Evolutionary conservation across 2,797 vertebrate species (phyloP).

Genomic region (Gallinago stenura): DNA sequence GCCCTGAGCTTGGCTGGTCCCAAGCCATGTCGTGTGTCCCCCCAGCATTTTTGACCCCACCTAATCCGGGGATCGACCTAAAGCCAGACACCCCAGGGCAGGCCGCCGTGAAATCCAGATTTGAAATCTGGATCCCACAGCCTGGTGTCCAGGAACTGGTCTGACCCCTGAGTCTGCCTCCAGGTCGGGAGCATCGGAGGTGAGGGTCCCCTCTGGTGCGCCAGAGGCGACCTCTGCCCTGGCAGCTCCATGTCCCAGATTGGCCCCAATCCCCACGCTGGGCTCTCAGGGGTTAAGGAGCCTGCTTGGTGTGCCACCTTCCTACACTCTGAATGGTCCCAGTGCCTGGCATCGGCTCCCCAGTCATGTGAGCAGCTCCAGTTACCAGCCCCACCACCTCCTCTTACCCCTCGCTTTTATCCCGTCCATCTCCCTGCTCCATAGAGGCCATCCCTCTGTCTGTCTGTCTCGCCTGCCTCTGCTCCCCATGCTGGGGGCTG

Average conservation of each 20-base stretch:
- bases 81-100: not conserved
- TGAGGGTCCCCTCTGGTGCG: accelerated
- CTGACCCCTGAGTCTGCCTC: not conserved
- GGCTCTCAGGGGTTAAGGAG: not conserved
- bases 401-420: not conserved
- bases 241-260: not conserved
- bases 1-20: not conserved
- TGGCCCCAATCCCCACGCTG: accelerated
- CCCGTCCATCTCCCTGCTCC: not conserved
- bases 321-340: not conserved
- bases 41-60: not conserved
- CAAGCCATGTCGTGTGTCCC: not conserved
- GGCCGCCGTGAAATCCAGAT: not conserved
- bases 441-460: not conserved
- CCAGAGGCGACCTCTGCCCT: not conserved
- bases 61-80: not conserved
- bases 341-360: not conserved
- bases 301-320: not conserved
- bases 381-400: not conserved
- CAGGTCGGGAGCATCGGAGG: not conserved
- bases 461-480: not conserved
- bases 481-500: not conserved
- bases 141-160: not conserved
- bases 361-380: not conserved
- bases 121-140: not conserved